Conservation (phyloP, 2,797 vertebrate genomes). For the Caiman crocodilus region DNA sequence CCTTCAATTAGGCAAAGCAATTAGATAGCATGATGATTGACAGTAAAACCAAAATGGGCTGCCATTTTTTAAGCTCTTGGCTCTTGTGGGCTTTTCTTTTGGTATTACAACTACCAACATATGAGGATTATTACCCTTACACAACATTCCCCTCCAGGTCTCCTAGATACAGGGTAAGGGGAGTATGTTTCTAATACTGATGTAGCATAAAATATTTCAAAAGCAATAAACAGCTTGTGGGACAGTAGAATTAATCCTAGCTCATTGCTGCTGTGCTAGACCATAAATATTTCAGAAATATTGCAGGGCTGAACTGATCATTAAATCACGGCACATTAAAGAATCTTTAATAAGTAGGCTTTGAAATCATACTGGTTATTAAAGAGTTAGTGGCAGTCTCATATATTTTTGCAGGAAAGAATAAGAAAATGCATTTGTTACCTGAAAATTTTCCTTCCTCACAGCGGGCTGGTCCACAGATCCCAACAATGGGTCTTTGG, state of each 20-base stretch:
- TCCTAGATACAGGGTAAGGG: not conserved
- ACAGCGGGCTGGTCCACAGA: constrained; percentile 80
- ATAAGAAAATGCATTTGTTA: constrained; percentile 59
- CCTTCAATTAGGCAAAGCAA: constrained; percentile 69
- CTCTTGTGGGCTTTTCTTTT: not conserved
- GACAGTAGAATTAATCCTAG: not conserved
- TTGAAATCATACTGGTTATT: not conserved
- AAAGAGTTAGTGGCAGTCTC: not conserved
- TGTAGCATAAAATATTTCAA: not conserved
- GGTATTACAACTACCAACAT: not conserved
- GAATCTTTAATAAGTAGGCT: not conserved
- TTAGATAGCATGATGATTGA: constrained; percentile 70
- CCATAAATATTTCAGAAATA: not conserved
- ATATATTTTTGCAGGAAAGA: constrained; percentile 17
- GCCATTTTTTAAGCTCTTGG: constrained; percentile 28
- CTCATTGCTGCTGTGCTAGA: not conserved
- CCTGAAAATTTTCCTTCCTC: constrained; percentile 80
- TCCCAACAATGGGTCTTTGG: constrained; percentile 81
- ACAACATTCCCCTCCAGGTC: not conserved
- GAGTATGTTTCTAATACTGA: not conserved
- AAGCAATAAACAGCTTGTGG: not conserved
- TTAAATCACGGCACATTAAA: not conserved
- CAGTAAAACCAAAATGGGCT: constrained; percentile 62
- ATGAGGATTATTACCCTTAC: not conserved
- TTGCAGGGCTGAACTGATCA: not conserved